A percentile compares a stretch with the other conserved stretches of the same genome.
These are phyloP conservation scores for Galeopsomyia nigrocyanea DNA, from an alignment of 2,888 invertebrate species.

Conservation along the genomic window DNA sequence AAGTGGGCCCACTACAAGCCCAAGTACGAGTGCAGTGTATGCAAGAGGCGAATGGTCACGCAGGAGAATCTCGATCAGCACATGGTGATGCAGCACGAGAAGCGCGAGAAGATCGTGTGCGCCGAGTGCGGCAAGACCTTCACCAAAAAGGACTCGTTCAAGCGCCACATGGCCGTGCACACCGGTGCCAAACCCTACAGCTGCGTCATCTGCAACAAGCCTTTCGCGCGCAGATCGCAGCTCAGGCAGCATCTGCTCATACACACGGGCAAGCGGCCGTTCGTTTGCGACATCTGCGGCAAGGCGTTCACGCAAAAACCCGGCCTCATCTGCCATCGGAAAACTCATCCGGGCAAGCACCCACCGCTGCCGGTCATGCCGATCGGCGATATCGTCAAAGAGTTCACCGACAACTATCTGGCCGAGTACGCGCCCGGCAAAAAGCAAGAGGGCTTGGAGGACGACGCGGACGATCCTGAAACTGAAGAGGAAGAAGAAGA, in stretches of 20 bases:
- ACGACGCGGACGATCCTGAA: neutral
- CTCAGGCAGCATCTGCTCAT: constrained; percentile 65
- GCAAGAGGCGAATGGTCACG: constrained; percentile 66
- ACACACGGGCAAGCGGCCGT: constrained; percentile 65
- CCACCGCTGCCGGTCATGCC: constrained; percentile 67
- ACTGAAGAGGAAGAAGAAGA: constrained; percentile 5
- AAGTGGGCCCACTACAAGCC: constrained; percentile 68
- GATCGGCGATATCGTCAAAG: constrained; percentile 65
- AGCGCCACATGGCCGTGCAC: constrained; percentile 66
- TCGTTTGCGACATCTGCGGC: constrained; percentile 66
- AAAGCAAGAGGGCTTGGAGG: constrained; percentile 23
- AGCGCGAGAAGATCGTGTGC: constrained; percentile 65
- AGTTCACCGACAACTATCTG: constrained; percentile 60
- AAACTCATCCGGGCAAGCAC: constrained; percentile 65
- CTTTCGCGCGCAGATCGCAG: constrained; percentile 64
- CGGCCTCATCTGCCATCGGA: constrained; percentile 65
- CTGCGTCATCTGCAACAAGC: constrained; percentile 65
- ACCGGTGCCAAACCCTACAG: constrained; percentile 64
- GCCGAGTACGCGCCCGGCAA: constrained; percentile 11
- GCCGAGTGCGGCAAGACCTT: constrained; percentile 66
- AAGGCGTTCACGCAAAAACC: constrained; percentile 67
- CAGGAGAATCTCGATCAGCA: constrained; percentile 66
- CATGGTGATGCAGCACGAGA: constrained; percentile 65
- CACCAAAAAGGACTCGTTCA: constrained; percentile 66
- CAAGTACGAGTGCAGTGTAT: constrained; percentile 65